phyloP scores from a whole-genome alignment of 2,113 vertebrate species.

The Narcine bancroftii region DNA sequence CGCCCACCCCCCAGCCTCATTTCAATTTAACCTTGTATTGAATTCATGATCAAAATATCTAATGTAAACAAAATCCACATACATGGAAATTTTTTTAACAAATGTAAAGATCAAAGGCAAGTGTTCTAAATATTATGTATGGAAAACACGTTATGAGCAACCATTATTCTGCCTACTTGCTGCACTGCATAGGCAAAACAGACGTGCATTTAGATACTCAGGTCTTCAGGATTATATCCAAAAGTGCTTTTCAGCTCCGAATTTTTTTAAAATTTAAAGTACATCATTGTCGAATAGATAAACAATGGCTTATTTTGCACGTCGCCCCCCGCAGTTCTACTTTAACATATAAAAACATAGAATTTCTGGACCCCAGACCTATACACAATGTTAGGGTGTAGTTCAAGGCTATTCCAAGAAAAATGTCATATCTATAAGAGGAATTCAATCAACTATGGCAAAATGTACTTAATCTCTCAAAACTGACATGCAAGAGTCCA shows the following conservation, averaged over 20 bases:
- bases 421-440: not conserved
- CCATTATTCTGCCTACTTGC: not conserved
- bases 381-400: not conserved
- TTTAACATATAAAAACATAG: too few relatives aligned
- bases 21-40: not conserved
- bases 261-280: not conserved
- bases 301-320: not conserved
- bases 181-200: not conserved
- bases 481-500: not conserved
- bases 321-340: too few relatives aligned
- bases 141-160: not conserved
- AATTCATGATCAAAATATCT: not conserved
- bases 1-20: too few relatives aligned
- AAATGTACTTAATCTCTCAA: not conserved
- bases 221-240: not conserved
- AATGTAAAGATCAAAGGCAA: not conserved
- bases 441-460: not conserved
- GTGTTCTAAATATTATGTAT: not conserved
- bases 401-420: constrained; percentile 1
- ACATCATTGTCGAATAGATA: not conserved
- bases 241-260: not conserved
- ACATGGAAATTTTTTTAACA: not conserved
- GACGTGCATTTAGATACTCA: not conserved
- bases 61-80: not conserved
- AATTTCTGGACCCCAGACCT: too few relatives aligned